These are phyloP conservation scores for Hyperoplus lanceolatus DNA, from an alignment of 2,797 vertebrate genomes.

Conservation along the genomic window DNA sequence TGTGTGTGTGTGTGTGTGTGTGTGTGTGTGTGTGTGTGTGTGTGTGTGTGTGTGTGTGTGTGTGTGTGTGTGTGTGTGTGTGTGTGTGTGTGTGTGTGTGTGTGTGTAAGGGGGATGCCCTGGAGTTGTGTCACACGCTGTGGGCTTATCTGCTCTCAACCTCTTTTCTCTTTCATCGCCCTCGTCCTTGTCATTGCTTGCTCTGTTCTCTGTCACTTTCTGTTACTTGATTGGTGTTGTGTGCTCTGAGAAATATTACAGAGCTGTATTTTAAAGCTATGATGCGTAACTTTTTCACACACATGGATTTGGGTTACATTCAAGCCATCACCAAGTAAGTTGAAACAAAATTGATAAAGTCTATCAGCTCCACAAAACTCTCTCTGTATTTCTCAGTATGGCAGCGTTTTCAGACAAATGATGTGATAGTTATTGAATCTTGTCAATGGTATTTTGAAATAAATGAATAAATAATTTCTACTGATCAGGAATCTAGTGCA, in stretches of 20 bases:
- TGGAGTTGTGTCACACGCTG: constrained; percentile 47
- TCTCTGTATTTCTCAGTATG: too few species aligned
- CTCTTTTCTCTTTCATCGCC: constrained; percentile 32
- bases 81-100: constrained; percentile 23
- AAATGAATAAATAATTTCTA: background rate
- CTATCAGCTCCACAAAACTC: too few species aligned
- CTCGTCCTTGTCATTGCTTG: constrained; percentile 12
- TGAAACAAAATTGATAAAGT: too few species aligned
- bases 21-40: constrained; percentile 16
- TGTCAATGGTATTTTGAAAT: background rate
- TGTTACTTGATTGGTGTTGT: constrained; percentile 10
- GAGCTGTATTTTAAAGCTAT: background rate
- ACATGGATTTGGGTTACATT: too few species aligned
- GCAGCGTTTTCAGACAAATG: too few species aligned
- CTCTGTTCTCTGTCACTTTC: constrained; percentile 21
- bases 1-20: constrained; percentile 10
- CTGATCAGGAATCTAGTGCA: background rate
- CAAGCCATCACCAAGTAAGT: too few species aligned
- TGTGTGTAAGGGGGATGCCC: constrained; percentile 22
- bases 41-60: constrained; percentile 25
- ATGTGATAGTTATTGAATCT: background rate
- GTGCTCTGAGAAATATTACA: constrained; percentile 1
- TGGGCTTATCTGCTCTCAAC: constrained; percentile 35
- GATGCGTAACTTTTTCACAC: background rate
- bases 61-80: constrained; percentile 24